Evolutionary conservation across 1,140 invertebrate species (phyloP), one percentile per base, ranked within the genome.

Genomic region (Melipona quadrifasciata): DNA sequence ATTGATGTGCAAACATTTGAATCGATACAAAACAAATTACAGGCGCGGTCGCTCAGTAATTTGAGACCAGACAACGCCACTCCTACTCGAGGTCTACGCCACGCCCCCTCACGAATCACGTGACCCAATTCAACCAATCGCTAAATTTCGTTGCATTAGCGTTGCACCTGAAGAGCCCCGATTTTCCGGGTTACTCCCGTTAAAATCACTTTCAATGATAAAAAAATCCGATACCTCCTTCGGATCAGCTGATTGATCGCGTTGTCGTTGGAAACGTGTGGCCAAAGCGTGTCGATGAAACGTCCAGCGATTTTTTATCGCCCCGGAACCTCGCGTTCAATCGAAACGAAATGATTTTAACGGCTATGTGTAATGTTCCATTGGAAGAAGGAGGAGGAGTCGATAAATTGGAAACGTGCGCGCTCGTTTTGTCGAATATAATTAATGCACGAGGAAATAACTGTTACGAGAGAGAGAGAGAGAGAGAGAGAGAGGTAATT

Each of bases 301-400:
- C 8, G 8, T 65, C 11, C 64, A 10, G 16, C 39, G 39, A 47
- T 17, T 65, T 31, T 31, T 65, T 65, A 27, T 31, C 17, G 1
- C 2, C 14, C 8, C 39, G 39, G 12, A 14, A n/a, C 8, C 0
- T 2, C 0, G 39, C 68, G 39, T 47, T 51, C 11, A 34, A 53
- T 79, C 10, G 39, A 47, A 47, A 47, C 39, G 24, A 14, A 72
- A 10, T 47, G 19, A 55, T 75, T 81, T 82, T 65, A 67, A 65
- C 67, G 14, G 17, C 4, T 1, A 6, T n/a, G 2, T 17, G 3
- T 39, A 16, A 61, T 39, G 24, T 51, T 58, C 19, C 8, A 17
- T 61, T 39, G 8, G 24, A 5, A 1, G 4, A 2, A 2, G n/a
- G 17, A n/a, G 16, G 21, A 31, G 19, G 5, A 51, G 6, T 24